phyloP scores from a whole-genome alignment of 1,140 invertebrate genomes.

The Drosophila lowei region DNA sequence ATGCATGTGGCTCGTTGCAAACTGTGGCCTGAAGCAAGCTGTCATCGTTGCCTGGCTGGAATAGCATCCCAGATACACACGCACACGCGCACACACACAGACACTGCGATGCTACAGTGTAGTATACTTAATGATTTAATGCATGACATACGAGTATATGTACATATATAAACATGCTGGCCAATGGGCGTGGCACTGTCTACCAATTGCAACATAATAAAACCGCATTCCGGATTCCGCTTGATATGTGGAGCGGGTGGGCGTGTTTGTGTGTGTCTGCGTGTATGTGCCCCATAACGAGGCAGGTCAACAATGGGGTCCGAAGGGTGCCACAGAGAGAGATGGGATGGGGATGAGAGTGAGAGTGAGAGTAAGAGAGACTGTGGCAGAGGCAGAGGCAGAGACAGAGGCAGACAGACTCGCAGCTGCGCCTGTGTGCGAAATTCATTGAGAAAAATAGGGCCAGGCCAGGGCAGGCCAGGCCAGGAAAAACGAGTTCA shows the following conservation, averaged over 20 bases:
- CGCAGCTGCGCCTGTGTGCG: constrained; percentile 58
- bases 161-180: constrained; percentile 52
- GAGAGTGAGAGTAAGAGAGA: constrained; percentile 3
- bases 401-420: constrained; percentile 27
- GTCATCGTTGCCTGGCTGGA: constrained; percentile 12
- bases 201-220: constrained; percentile 70
- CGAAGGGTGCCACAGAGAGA: constrained; percentile 22
- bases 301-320: constrained; percentile 59
- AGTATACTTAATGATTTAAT: constrained; percentile 72
- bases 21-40: constrained; percentile 29
- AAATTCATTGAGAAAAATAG: constrained; percentile 81
- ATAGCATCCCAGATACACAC: constrained; percentile 13
- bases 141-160: constrained; percentile 22
- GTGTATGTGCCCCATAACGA: constrained; percentile 50
- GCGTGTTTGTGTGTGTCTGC: constrained; percentile 34
- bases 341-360: constrained; percentile 8
- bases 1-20: constrained; percentile 51
- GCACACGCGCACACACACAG: background rate
- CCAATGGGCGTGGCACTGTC: constrained; percentile 42
- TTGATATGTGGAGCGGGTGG: constrained; percentile 56
- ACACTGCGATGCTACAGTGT: constrained; percentile 26
- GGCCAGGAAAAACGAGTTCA: constrained; percentile 72
- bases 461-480: constrained; percentile 34
- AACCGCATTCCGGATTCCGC: constrained; percentile 57
- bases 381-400: constrained; percentile 17